Base-by-base conservation (phyloP, 2,113 vertebrate species). In the Glaucidium brasilianum region DNA sequence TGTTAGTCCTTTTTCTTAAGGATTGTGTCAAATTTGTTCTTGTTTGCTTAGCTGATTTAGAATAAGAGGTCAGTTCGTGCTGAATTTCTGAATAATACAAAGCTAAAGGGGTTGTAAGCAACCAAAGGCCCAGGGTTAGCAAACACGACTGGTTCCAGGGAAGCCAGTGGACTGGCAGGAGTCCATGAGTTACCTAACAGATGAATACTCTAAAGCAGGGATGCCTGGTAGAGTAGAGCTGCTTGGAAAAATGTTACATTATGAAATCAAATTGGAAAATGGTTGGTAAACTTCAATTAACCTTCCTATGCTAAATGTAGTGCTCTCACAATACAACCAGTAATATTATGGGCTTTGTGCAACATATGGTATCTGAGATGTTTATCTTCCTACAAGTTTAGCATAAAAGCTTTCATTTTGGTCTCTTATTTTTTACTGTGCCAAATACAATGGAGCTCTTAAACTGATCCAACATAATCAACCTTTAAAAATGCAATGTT, bases 31-130 rank as follows among this genome's bases (percentile, higher is more conserved):
- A 41, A 50, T 55, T 77, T 92, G 43, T 63, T 90, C 83, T 35
- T 90, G 37, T 77, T 96, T 94, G 63, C 77, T 77, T 73, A 92
- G 37, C 52, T 92, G 83, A 35, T 92, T 96, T 92, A 89, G 83
- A 92, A 81, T 80, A 78, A 13, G 77, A 91, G 50, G 56, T 81
- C 79, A 72, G 53, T 52, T 91, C 79, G 59, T 45, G 60, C 43
- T 92, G 83, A 92, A 59, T 81, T 93, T 89, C 66, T 76, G 84
- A 86, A 87, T 12, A 78, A 55, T 68, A 81, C 47, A 78, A 83
- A 81, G 34, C 56, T 81, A 49, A 72, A 83, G 32, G 45, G n/a
- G 25, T 91, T 91, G 66, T 68, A 92, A 93, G 55, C 71, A 92
- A 58, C 67, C 32, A 79, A 73, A 90, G 47, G 37, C 43, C 43